Conservation (phyloP, 1,140 invertebrate species). For the Pissodes strobi region DNA sequence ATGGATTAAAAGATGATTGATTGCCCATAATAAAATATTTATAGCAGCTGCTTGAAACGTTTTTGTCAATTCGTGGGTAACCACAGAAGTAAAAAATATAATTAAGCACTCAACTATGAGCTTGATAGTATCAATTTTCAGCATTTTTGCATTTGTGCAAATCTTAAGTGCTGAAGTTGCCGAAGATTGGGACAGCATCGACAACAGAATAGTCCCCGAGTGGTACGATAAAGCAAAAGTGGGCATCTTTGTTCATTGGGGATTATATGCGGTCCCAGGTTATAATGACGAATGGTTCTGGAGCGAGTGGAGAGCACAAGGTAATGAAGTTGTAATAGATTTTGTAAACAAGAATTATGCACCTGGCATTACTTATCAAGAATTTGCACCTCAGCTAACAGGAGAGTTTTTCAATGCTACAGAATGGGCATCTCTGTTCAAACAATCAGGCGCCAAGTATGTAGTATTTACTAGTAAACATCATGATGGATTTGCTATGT, state of each 20-base stretch:
- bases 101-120: too few species aligned
- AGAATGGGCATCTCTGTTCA: constrained; percentile 76
- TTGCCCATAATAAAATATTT: too few species aligned
- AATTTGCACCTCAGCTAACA: constrained; percentile 80
- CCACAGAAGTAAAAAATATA: too few species aligned
- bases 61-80: too few species aligned
- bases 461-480: constrained; percentile 25
- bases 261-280: constrained; percentile 87
- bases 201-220: constrained; percentile 75
- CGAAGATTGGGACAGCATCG: constrained; percentile 77
- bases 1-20: too few species aligned
- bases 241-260: constrained; percentile 94
- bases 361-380: constrained; percentile 81
- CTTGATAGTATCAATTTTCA: too few species aligned
- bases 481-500: constrained; percentile 21
- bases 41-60: too few species aligned
- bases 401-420: constrained; percentile 81
- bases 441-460: constrained; percentile 77
- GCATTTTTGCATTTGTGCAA: too few species aligned
- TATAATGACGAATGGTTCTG: constrained; percentile 89
- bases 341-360: constrained; percentile 79
- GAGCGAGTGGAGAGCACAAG: constrained; percentile 67
- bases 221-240: constrained; percentile 92
- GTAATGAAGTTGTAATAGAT: constrained; percentile 54
- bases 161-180: not conserved